Conservation (phyloP, 1,140 invertebrate species). For the Pseudomyrmex pallidus region DNA sequence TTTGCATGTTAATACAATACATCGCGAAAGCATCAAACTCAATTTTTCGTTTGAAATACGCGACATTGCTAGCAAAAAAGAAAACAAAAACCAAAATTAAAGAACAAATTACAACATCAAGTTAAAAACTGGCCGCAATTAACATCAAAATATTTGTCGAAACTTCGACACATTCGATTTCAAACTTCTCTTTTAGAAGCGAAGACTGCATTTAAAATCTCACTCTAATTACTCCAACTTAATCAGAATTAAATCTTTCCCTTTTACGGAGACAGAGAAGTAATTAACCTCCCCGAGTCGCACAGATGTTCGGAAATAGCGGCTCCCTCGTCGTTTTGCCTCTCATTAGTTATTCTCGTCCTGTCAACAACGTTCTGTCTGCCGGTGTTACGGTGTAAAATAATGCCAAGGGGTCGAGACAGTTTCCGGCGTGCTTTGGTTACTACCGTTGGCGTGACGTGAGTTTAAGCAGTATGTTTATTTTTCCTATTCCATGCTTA, state of each 20-base stretch:
- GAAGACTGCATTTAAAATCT: background rate
- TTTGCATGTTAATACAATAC: no score
- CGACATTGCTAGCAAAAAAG: no score
- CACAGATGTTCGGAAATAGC: slow-evolving; percentile 67
- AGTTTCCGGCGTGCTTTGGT: slow-evolving; percentile 52
- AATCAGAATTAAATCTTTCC: slow-evolving; percentile 40
- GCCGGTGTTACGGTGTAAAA: slow-evolving; percentile 61
- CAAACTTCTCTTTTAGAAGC: no score
- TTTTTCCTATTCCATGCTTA: background rate
- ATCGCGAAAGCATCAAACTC: no score
- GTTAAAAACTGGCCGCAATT: no score
- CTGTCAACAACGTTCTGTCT: slow-evolving; percentile 56
- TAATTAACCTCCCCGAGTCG: slow-evolving; percentile 59
- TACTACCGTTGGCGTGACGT: slow-evolving; percentile 40
- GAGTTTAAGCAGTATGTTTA: background rate
- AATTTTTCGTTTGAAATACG: no score
- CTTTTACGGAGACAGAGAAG: slow-evolving; percentile 38
- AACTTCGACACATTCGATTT: background rate
- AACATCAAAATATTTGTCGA: background rate
- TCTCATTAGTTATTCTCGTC: slow-evolving; percentile 71
- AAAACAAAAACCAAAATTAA: no score
- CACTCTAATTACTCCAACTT: background rate
- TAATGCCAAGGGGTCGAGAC: slow-evolving; percentile 38
- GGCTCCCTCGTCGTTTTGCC: slow-evolving; percentile 20
- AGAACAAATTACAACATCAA: no score